phyloP scores from a whole-genome alignment of 2,113 vertebrate species.

The Steatornis caripensis region DNA sequence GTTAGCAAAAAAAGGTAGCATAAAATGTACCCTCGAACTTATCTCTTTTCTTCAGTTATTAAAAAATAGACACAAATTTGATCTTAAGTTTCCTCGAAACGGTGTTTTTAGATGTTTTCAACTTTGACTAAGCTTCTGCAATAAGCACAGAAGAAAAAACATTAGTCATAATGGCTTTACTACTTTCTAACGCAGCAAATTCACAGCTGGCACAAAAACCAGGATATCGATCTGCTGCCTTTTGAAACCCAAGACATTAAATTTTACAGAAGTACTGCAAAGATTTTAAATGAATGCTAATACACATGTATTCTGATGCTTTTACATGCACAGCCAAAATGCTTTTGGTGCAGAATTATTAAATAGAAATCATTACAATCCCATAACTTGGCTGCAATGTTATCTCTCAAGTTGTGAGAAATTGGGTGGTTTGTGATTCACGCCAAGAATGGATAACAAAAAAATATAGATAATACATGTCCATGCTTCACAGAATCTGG shows the following conservation, averaged over 20 bases:
- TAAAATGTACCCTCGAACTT: not conserved
- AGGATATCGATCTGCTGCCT: not conserved
- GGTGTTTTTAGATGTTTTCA: not conserved
- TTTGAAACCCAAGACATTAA: not conserved
- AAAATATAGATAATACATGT: not conserved
- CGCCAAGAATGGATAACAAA: not conserved
- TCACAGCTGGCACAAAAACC: not conserved
- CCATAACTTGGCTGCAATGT: not conserved
- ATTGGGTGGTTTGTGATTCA: not conserved
- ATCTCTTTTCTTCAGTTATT: not conserved
- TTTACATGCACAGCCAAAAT: slow-evolving; percentile 26
- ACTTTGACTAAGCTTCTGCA: not conserved
- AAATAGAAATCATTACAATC: not conserved
- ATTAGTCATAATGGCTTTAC: not conserved
- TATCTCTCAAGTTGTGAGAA: not conserved
- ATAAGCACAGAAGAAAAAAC: not conserved
- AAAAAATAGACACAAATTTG: not conserved
- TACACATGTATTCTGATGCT: not conserved
- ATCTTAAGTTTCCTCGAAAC: not conserved
- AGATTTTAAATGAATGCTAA: not conserved
- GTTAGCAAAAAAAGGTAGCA: not conserved
- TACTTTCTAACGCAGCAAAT: not conserved
- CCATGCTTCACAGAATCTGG: not conserved
- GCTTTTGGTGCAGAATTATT: not conserved
- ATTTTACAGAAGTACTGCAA: not conserved